phyloP scores from a whole-genome alignment of 2,888 invertebrate species.

The Hypercompe scribonia region DNA sequence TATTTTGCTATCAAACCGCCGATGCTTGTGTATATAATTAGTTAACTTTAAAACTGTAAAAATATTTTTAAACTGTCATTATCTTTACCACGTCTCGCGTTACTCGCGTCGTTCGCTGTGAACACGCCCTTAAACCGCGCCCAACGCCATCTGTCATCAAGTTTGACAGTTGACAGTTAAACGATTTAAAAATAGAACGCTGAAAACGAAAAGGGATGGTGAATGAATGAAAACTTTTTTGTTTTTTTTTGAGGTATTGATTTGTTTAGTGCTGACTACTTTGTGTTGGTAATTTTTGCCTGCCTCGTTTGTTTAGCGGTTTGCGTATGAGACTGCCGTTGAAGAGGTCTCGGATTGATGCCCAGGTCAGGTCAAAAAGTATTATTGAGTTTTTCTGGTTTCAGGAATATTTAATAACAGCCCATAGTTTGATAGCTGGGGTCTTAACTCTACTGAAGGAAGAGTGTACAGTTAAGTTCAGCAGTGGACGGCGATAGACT shows the following conservation, averaged over 20 bases:
- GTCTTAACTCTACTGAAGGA: no score
- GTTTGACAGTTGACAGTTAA: constrained; percentile 81
- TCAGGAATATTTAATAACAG: no score
- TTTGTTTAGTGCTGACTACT: neutral
- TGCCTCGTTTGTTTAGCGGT: no score
- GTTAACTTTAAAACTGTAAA: constrained; percentile 24
- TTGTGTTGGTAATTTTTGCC: neutral
- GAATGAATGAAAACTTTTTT: constrained; percentile 19
- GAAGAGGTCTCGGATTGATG: no score
- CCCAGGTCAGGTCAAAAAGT: no score
- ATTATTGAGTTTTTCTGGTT: no score
- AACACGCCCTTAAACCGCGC: constrained; percentile 46
- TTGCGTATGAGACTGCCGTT: no score
- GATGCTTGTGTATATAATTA: constrained; percentile 10
- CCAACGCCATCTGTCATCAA: constrained; percentile 83
- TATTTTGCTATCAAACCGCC: neutral
- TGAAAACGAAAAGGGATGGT: constrained; percentile 25
- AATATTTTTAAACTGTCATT: constrained; percentile 30
- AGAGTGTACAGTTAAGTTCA: no score
- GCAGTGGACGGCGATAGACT: no score
- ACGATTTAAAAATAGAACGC: constrained; percentile 78
- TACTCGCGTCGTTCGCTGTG: constrained; percentile 23
- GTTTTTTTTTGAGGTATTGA: constrained; percentile 18
- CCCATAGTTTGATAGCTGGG: no score
- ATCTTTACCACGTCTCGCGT: constrained; percentile 22